These are phyloP conservation scores for Sthenelais limicola DNA, from an alignment of 2,888 invertebrate genomes.

Conservation along the genomic window DNA sequence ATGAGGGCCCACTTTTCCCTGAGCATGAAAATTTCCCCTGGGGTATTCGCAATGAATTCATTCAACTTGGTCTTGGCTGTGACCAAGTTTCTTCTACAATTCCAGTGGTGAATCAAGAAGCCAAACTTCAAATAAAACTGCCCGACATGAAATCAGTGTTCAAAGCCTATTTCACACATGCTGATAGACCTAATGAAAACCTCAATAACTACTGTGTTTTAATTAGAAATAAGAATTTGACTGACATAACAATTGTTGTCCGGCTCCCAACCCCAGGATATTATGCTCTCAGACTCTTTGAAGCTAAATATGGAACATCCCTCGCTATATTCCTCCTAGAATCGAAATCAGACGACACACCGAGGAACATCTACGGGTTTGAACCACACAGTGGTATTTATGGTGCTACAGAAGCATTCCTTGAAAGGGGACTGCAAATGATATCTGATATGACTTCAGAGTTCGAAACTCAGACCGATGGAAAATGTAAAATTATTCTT, in stretches of 20 bases:
- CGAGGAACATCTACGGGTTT: neutral
- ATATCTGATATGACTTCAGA: neutral
- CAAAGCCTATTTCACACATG: neutral
- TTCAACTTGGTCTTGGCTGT: neutral
- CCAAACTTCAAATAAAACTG: neutral
- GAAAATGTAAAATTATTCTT: neutral
- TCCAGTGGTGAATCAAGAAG: neutral
- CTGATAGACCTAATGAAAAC: neutral
- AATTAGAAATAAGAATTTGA: neutral
- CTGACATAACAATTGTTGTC: neutral
- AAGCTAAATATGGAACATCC: neutral
- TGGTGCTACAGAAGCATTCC: neutral
- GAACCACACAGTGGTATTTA: slow-evolving; percentile 6
- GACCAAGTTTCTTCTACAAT: neutral
- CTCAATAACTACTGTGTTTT: neutral
- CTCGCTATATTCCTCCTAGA: slow-evolving; percentile 5
- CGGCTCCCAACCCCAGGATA: neutral
- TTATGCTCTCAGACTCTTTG: neutral
- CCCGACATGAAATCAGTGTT: neutral
- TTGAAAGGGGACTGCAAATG: neutral
- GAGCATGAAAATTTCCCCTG: slow-evolving; percentile 16
- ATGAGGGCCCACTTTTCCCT: slow-evolving; percentile 2
- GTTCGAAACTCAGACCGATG: neutral
- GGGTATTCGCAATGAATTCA: neutral
- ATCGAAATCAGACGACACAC: neutral